A percentile compares a stretch with the other conserved stretches of the same genome.
Evolutionary conservation across 2,113 vertebrate genomes (phyloP).

Genomic region (Haemorhous mexicanus): DNA sequence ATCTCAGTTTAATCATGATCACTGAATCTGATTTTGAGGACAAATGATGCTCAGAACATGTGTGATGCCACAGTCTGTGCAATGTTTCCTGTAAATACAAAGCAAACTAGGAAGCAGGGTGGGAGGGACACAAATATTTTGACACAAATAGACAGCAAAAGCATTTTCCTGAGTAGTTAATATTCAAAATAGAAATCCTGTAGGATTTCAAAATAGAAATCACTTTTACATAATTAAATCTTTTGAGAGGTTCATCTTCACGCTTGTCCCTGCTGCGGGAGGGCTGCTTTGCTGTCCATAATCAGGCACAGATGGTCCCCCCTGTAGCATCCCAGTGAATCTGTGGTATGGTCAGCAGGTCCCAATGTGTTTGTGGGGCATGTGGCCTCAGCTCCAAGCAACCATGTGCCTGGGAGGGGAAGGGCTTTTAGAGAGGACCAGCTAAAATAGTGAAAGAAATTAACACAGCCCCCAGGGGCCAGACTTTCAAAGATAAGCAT

Average conservation of each 20-base stretch:
- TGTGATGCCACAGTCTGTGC: accelerated
- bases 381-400: not conserved
- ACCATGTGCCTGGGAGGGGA: not conserved
- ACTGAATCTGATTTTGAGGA: not conserved
- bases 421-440: not conserved
- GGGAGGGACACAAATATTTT: not conserved
- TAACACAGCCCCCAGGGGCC: not conserved
- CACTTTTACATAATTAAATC: not conserved
- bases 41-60: not conserved
- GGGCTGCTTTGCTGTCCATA: not conserved
- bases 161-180: not conserved
- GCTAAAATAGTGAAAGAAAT: not conserved
- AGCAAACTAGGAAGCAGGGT: not conserved
- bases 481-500: not conserved
- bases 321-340: not conserved
- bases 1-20: not conserved
- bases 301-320: not conserved
- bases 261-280: not conserved
- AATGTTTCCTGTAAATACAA: not conserved
- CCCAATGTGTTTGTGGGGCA: not conserved
- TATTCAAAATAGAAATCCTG: not conserved
- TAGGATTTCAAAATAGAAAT: conserved; percentile 4
- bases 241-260: conserved; percentile 1
- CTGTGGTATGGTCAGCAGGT: not conserved
- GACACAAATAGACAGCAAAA: not conserved